Percentiles rank a stretch among this genome's conserved stretches.
These are phyloP conservation scores for Crematogaster levior DNA, from an alignment of 2,888 invertebrate species.

Conservation along the genomic window DNA sequence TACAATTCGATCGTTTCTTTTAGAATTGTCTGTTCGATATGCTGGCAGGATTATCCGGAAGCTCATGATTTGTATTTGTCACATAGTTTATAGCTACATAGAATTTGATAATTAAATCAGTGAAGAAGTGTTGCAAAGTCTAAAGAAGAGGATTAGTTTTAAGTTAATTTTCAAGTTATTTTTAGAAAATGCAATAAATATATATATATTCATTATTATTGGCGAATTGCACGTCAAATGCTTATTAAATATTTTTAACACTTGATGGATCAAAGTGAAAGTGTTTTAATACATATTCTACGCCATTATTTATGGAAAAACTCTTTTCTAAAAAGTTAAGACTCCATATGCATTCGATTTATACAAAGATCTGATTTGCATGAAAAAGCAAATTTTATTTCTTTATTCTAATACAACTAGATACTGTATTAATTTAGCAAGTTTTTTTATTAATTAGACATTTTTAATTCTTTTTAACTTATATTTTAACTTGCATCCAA, in stretches of 20 bases:
- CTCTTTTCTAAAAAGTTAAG: background rate
- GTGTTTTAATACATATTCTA: background rate
- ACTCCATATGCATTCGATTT: background rate
- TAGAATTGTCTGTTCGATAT: constrained; percentile 26
- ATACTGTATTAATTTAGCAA: background rate
- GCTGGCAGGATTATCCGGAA: constrained; percentile 58
- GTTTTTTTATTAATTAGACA: background rate
- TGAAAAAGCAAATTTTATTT: background rate
- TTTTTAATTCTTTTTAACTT: background rate
- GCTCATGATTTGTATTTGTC: constrained; percentile 59
- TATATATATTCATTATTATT: background rate
- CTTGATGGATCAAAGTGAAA: background rate
- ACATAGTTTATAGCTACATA: constrained; percentile 18
- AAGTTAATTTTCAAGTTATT: background rate
- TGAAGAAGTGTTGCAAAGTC: background rate
- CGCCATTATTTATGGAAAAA: background rate
- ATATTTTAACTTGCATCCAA: background rate
- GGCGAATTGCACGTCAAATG: constrained; percentile 3
- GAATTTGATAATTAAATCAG: background rate
- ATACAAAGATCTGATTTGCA: background rate
- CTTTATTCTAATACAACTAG: background rate
- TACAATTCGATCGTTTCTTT: background rate
- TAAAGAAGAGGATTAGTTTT: background rate
- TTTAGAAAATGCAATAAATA: background rate
- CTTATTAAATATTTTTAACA: background rate